phyloP scores from a whole-genome alignment of 2,888 invertebrate genomes.

The Pyrrhosoma nymphula region DNA sequence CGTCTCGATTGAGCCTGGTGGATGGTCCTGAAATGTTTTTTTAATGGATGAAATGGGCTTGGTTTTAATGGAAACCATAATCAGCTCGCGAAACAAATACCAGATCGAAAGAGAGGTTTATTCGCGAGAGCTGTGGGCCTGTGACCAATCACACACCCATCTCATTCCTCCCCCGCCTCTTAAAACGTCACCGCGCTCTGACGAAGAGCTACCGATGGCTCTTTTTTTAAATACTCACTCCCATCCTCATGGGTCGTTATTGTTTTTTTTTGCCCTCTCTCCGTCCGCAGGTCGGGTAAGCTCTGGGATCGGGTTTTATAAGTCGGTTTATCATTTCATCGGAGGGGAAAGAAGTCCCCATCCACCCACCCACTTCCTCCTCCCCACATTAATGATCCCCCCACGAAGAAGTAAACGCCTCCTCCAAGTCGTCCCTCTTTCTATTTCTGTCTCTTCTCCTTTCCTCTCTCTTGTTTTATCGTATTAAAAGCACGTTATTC shows the following conservation, averaged over 20 bases:
- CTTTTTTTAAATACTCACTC: neutral
- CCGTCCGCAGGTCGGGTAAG: neutral
- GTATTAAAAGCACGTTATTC: neutral
- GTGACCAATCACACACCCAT: too few relatives aligned
- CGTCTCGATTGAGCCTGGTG: too few relatives aligned
- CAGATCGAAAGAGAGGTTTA: too few relatives aligned
- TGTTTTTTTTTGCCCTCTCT: neutral
- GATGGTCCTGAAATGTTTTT: too few relatives aligned
- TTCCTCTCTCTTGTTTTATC: neutral
- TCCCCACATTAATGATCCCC: neutral
- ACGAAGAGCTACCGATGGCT: too few relatives aligned
- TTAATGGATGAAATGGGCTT: too few relatives aligned
- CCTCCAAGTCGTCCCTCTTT: neutral
- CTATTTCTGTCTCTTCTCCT: neutral
- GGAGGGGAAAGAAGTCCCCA: neutral
- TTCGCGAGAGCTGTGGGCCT: too few relatives aligned
- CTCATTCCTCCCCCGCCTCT: too few relatives aligned
- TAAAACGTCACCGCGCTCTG: neutral
- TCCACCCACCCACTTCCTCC: neutral
- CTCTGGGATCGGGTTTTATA: neutral
- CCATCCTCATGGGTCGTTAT: neutral
- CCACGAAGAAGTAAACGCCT: neutral
- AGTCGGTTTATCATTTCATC: slow-evolving; percentile 3
- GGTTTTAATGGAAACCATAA: too few relatives aligned
- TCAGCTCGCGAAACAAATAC: too few relatives aligned